Evolutionary conservation across 1,140 invertebrate species (phyloP).

Genomic region (Diploscapter pachys): DNA sequence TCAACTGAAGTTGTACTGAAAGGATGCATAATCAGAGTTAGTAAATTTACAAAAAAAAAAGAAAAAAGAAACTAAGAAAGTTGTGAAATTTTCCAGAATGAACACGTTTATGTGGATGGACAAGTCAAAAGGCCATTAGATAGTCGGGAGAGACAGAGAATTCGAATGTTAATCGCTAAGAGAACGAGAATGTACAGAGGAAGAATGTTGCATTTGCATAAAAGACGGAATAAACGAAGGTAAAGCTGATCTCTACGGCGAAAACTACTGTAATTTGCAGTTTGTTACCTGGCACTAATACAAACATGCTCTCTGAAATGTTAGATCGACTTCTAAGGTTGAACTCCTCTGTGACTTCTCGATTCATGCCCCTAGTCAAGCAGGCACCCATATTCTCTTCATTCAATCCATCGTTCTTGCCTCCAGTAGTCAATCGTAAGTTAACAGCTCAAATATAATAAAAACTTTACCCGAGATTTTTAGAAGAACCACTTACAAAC

Average conservation of each 20-base stretch:
- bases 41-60: neutral
- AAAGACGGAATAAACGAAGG: neutral
- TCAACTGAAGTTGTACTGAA: constrained; percentile 27
- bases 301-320: constrained; percentile 2
- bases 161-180: neutral
- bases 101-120: constrained; percentile 26
- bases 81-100: constrained; percentile 14
- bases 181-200: constrained; percentile 2
- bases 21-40: constrained; percentile 26
- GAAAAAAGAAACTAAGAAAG: neutral
- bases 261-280: too few relatives aligned
- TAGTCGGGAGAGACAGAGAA: constrained; percentile 22
- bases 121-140: constrained; percentile 16
- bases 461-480: neutral
- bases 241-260: neutral
- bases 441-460: neutral
- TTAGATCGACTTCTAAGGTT: constrained; percentile 23
- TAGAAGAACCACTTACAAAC: constrained; percentile 9
- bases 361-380: constrained; percentile 27
- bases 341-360: constrained; percentile 29
- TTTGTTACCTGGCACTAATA: too few relatives aligned
- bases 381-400: constrained; percentile 19
- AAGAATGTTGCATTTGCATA: constrained; percentile 1
- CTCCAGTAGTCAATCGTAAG: neutral
- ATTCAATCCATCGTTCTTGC: neutral